phyloP scores from a whole-genome alignment of 2,797 vertebrate species.

The Xenops minutus region DNA sequence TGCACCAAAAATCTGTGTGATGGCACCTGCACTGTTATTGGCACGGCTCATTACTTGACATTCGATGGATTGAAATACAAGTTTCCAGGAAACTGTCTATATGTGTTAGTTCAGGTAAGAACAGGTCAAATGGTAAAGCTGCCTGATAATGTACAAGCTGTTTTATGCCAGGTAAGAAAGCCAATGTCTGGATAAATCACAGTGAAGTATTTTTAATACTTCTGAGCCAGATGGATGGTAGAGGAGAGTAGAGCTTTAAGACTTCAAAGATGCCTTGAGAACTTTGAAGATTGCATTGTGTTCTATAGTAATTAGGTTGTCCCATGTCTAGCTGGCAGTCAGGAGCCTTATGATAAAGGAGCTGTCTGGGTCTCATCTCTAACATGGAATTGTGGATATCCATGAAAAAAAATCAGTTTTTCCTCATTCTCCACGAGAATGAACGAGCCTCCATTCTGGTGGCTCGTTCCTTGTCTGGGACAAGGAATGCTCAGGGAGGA shows the following conservation, averaged over 20 bases:
- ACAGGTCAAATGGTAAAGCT: background rate
- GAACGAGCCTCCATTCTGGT: too few relatives aligned
- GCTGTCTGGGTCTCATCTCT: background rate
- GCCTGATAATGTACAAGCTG: background rate
- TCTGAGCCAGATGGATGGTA: background rate
- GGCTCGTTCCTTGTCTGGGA: background rate
- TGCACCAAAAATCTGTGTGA: conserved; percentile 86
- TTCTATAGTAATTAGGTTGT: background rate
- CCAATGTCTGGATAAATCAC: background rate
- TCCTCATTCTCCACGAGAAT: background rate
- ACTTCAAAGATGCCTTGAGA: background rate
- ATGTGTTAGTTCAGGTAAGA: conserved; percentile 91
- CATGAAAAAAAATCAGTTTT: background rate
- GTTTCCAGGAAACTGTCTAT: conserved; percentile 93
- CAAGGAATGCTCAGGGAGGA: background rate
- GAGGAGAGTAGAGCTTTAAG: background rate
- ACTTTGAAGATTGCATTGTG: background rate
- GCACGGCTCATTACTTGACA: conserved; percentile 89
- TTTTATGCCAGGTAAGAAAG: background rate
- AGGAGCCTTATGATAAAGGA: background rate
- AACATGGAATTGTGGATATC: background rate
- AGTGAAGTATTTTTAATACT: background rate
- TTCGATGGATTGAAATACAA: conserved; percentile 91
- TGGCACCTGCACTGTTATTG: conserved; percentile 85
- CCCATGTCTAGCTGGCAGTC: background rate